Evolutionary conservation across 2,888 invertebrate species (phyloP).

Genomic region (Epirrhoe alternata): DNA sequence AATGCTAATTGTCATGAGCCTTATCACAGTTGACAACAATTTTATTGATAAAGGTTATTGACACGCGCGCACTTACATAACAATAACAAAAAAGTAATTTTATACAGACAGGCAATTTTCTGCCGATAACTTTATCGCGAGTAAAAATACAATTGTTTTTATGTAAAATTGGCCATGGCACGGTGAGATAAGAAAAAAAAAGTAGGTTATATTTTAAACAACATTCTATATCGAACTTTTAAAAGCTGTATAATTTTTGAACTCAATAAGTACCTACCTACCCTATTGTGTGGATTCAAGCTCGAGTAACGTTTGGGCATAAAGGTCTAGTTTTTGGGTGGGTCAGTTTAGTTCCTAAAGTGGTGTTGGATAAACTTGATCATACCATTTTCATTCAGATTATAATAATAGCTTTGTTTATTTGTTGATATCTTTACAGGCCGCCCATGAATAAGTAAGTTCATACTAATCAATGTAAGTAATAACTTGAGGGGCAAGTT

Average conservation of each 20-base stretch:
- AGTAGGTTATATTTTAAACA: slow-evolving; percentile 10
- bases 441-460: neutral
- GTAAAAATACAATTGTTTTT: slow-evolving; percentile 44
- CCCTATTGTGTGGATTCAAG: no score
- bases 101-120: slow-evolving; percentile 51
- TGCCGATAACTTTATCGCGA: slow-evolving; percentile 50
- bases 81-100: slow-evolving; percentile 50
- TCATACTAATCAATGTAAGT: neutral
- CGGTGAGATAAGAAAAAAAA: slow-evolving; percentile 42
- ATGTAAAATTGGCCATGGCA: slow-evolving; percentile 48
- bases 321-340: neutral
- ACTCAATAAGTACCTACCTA: neutral
- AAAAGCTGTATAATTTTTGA: neutral
- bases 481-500: no score
- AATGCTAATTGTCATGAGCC: slow-evolving; percentile 47
- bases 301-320: neutral
- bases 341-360: neutral
- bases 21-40: slow-evolving; percentile 53
- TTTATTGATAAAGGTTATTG: slow-evolving; percentile 53
- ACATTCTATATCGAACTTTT: neutral
- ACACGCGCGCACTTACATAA: slow-evolving; percentile 49
- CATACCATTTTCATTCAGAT: slow-evolving; percentile 6
- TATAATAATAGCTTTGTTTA: slow-evolving; percentile 3
- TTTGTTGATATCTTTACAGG: neutral
- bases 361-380: no score